Evolutionary conservation across 2,113 vertebrate genomes (phyloP), one percentile per base, ranked within the genome.

Genomic region (Malurus melanocephalus): DNA sequence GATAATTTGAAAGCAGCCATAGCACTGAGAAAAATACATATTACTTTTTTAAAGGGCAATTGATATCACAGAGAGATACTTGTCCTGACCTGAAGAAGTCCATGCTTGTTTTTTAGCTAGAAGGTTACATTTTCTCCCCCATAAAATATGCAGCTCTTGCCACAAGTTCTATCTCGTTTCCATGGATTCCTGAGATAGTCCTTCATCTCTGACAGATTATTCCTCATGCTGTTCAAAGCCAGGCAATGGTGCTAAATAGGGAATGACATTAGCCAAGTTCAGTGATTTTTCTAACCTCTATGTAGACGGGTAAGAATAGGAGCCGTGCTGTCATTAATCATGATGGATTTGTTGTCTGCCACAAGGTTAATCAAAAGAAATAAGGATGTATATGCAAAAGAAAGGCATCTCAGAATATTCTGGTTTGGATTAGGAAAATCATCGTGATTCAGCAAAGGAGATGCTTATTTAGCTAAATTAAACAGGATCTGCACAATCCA

Each of bases 141-240:
- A 7, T 85, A 89, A 93, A 93, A 92, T 81, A 93, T 45, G 40
- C 40, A 15, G 77, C 80, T 90, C 83, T 81, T 92, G 77, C 74
- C 38, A 72, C 2, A 2, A 78, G 59, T 80, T 79, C 60, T 80
- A 76, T 66, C 59, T 91, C 1, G 40, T 93, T 91, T 96, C 93
- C 88, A 94, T 94, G 94, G 90, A 88, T 94, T 80, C 93, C 85
- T 35, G 56, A 90, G 72, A 43, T 33, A 77, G 87, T 92, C 78
- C 61, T 95, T 94, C 91, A 71, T 92, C 79, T 93, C 72, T 92
- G 95, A 90, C 87, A 89, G 87, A 52, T 82, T 91, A 85, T 89
- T 94, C 68, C 85, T 94, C 61, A 89, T 85, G 32, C 52, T 0
- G 0, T 75, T 90, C 66, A 86, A 57, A 93, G 77, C 28, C 66